Base-by-base conservation (phyloP, 2,797 vertebrate species). In the Tenualosa ilisha region DNA sequence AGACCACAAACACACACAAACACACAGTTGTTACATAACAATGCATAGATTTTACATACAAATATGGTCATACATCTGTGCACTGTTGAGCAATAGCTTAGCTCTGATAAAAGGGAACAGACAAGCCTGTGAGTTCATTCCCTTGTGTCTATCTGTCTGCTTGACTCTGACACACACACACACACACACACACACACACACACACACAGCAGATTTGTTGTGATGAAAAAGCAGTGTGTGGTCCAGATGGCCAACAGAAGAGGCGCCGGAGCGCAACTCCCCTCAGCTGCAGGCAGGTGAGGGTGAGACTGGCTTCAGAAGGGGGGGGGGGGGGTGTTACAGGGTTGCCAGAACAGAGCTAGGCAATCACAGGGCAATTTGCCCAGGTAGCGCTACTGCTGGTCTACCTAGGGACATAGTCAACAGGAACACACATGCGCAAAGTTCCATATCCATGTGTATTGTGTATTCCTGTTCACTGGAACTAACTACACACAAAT, bases 1-100 rank as follows among this genome's bases (percentile, higher is more conserved):
- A 22, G 86, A 90, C 6, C 15, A 43, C 6, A 75, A 15, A 72
- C 31, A 40, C 2, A 72, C 65, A 72, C 31, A 72, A 5, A n/a
- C 8, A 26, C n/a, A 1, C 22, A n/a, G 56, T 0, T 6, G 13
- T 63, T 63, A 63, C 5, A n/a, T n/a, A 6, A n/a, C 24, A n/a
- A 63, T 63, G n/a, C 11, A 9, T 13, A 68, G 11, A 68, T 37
- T 1, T 15, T 72, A 40, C 65, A 72, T 15, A 12, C 8, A 72
- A 68, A 6, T 11, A 68, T 17, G 72, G 7, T 20, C 20, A 46
- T 9, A 43, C 40, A 20, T 5, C 12, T 40, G 6, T 40, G 31
- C 68, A 43, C 4, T 65, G 61, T 7, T 24, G 24, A 37, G 7
- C 59, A 63, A n/a, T 24, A 24, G 59, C 54, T 56, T 0, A 75